Base-by-base conservation (phyloP, 1,140 invertebrate species). In the Rhagoletis pomonella region DNA sequence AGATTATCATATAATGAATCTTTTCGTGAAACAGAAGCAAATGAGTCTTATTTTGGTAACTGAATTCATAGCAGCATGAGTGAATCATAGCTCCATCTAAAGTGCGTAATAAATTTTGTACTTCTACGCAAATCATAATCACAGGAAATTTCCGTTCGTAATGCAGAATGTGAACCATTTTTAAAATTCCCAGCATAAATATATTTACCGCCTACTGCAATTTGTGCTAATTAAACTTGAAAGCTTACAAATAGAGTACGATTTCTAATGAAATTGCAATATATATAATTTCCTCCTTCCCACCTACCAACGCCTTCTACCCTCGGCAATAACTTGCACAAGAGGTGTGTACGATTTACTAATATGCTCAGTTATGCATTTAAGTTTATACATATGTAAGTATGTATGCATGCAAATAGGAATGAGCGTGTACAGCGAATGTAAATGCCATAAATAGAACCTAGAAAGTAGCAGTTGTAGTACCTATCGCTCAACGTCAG, bases 401-500 rank as follows among this genome's bases (percentile, higher is more conserved):
- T 0, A 19, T 7, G 65, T 42, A 10, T 42, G 29, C 65, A 67
- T 42, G 65, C 65, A 12, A 67, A 67, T 50, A 47, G 29, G 29
- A 29, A 29, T 29, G 29, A 29, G 29, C 29, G 29, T 29, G 29
- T 29, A 29, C 29, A 29, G 29, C 29, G 29, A 77, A 44, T 81
- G 73, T 44, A n/a, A 81, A 29, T 29, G 47, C 73, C 47, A 81
- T 81, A 81, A 58, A 81, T 81, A 81, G 73, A 81, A 55, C 9
- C 55, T 81, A 81, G 73, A 81, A 81, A 81, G n/a, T 29, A 29
- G 29, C 29, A 29, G 29, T 29, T 29, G 29, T 29, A 29, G 29
- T 17, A 81, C 6, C 47, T 47, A 81, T 81, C 47, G 73, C 47
- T 81, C 73, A 81, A 81, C 73, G 73, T 81, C 73, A 81, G 44